Evolutionary conservation across 2,797 vertebrate genomes (phyloP), one percentile per base, ranked within the genome.

Genomic region (Sebastes aleutianus): DNA sequence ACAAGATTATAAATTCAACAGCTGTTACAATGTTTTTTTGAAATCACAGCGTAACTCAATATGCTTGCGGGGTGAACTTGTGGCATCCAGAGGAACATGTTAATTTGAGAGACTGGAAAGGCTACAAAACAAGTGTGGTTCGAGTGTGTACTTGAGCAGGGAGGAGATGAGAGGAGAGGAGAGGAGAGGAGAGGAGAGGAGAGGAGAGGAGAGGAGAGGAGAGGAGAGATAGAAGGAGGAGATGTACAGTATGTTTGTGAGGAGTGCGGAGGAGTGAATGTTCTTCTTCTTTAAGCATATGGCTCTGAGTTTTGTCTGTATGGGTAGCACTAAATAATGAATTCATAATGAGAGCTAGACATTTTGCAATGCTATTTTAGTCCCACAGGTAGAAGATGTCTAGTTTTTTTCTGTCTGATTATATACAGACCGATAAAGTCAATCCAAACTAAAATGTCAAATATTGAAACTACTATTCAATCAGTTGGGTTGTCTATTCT

Each of bases 321-420:
- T 91, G 84, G 88, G 90, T 79, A 87, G 85, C 39, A 57, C 43
- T 78, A 83, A 88, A 87, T 90, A 92, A 91, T 89, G 84, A 92
- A 89, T 91, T 87, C 63, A 76, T 79, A 88, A 91, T 83, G 78
- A 87, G 43, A 76, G 58, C 9, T 86, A 75, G 84, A 90, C 73
- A 61, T 79, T 78, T 83, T 69, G 63, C 79, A 58, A 2, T 34
- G 80, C 66, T 83, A 57, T 39, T 82, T 61, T 66, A 43, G 72
- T 79, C 85, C 76, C 66, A 65, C 56, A 27, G 78, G 71, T 54
- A 76, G 71, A 86, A 64, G 8, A 57, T 20, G 62, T 87, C 80
- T 62, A 2, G 16, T 13, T 66, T 74, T 74, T 73, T 24, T 76
- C 64, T 36, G n/a, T 39, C 43, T 43, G 70, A 59, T 75, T 65